Evolutionary conservation across 2,113 vertebrate species (phyloP), one percentile per base, ranked within the genome.

Genomic region (Spea multiplicata): DNA sequence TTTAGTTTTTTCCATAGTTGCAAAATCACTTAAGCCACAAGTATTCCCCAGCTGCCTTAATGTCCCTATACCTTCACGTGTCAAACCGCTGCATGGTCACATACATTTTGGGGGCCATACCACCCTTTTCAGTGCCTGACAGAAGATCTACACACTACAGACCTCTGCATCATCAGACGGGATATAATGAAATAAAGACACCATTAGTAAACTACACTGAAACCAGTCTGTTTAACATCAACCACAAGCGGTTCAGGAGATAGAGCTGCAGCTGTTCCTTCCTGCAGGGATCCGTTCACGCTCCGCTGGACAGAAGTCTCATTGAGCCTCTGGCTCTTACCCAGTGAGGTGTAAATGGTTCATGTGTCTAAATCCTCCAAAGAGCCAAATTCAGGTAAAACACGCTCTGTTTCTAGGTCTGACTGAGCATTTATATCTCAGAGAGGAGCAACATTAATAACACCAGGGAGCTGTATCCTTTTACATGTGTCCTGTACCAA

Each of bases 261-360:
- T 66, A 55, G 69, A 62, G 71, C 52, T 14, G 64, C 71, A 74
- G 61, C 70, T 73, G 71, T 67, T 72, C 71, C 50, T 47, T 50
- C 61, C 69, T 44, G 69, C 69, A 55, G 50, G 44, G 62, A 30
- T 73, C 17, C 70, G 66, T 55, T 79, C 52, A 80, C 9, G 66
- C 78, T 66, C 77, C 13, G 47, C 30, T 74, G 64, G 71, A 80
- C 70, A 80, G 45, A 74, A 80, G 71, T 13, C 71, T 74, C 50
- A 57, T 80, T 74, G 78, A 74, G 64, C 49, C 44, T 12, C 65
- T 68, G 65, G 78, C 78, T 68, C 55, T 50, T 64, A 61, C 71
- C 78, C 78, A 80, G 68, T 68, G 65, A 80, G 78, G 71, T 80
- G 78, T 80, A 62, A 80, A 80, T 80, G 72, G 78, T 66, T 59